Conservation (phyloP, 2,888 invertebrate genomes). For the Hecatera dysodea region DNA sequence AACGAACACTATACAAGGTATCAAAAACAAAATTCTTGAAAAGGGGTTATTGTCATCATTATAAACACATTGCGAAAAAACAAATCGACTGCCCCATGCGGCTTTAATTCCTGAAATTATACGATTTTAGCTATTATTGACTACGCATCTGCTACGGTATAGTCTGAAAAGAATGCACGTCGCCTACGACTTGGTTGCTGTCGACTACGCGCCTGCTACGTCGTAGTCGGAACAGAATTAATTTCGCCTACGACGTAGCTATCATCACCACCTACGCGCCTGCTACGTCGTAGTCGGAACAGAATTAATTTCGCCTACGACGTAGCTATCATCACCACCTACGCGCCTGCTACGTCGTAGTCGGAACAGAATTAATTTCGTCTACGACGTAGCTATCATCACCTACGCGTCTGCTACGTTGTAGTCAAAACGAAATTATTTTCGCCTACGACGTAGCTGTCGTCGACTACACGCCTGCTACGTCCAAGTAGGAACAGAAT, state of each 20-base stretch:
- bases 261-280: neutral
- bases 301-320: neutral
- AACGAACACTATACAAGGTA: no score
- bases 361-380: no score
- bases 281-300: neutral
- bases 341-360: no score
- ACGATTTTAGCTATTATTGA: no score
- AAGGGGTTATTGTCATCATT: no score
- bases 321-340: neutral
- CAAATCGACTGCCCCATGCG: no score
- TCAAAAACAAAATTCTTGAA: no score
- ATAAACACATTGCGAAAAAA: no score
- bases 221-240: neutral
- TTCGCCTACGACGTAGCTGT: slow-evolving; percentile 6
- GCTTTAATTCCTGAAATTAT: no score
- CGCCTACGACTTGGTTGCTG: neutral
- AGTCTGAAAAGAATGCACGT: neutral
- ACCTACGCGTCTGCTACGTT: neutral
- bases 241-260: slow-evolving; percentile 7
- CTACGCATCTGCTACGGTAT: neutral
- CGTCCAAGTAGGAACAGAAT: neutral
- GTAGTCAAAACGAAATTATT: neutral
- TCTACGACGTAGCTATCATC: no score
- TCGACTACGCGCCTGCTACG: neutral
- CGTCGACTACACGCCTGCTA: neutral